A percentile compares a stretch with the other conserved stretches of the same genome.
phyloP scores from a whole-genome alignment of 2,113 vertebrate species.

The Gallinago jamesoni region DNA sequence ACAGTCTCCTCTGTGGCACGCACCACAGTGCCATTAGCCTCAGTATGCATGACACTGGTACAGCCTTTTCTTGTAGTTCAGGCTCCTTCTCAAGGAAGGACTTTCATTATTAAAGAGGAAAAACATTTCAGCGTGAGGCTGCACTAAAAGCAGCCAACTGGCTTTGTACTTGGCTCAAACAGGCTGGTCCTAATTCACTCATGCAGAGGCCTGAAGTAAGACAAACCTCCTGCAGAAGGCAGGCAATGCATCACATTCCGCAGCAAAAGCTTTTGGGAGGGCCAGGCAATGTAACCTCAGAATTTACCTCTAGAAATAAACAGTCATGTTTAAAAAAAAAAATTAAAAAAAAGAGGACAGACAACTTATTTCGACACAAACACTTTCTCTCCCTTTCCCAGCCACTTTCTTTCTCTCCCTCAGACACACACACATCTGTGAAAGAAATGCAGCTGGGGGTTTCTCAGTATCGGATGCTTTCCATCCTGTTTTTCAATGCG shows the following conservation, averaged over 20 bases:
- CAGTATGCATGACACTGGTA: neutral
- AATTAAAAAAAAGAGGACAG: neutral
- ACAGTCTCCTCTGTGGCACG: neutral
- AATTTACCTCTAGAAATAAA: neutral
- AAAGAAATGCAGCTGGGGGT: neutral
- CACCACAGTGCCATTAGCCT: neutral
- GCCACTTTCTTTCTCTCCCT: neutral
- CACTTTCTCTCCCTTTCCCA: neutral
- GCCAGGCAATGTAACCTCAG: neutral
- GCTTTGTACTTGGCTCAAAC: neutral
- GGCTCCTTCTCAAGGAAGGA: neutral
- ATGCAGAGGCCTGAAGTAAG: neutral
- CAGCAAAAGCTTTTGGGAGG: neutral
- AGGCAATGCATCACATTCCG: neutral
- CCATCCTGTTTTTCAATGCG: neutral
- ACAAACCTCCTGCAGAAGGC: neutral
- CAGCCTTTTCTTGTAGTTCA: neutral
- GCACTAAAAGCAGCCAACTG: neutral
- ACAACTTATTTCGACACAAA: neutral
- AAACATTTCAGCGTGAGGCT: neutral
- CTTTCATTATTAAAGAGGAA: neutral
- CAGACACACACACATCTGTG: neutral
- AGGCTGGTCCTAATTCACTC: neutral
- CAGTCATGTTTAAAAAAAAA: neutral
- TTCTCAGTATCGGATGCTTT: neutral